Base-by-base conservation (phyloP, 2,113 vertebrate genomes). In the Corapipo altera region DNA sequence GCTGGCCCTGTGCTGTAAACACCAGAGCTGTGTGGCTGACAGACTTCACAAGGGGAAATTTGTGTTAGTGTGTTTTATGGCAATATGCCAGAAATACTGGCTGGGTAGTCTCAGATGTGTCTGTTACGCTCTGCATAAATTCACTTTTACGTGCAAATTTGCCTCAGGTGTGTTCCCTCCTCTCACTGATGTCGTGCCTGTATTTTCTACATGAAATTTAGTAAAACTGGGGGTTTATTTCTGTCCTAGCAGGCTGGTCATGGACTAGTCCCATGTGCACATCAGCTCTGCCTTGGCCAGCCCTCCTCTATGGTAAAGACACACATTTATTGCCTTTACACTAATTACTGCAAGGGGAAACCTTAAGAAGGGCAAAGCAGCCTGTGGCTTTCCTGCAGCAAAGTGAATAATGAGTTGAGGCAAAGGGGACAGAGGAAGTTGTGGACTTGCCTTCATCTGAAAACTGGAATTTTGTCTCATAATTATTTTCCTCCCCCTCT, bases 1-100 rank as follows among this genome's bases (percentile, higher is more conserved):
- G 44, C 57, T 78, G 48, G 46, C 59, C 86, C 55, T 11, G 3
- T 58, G 55, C 51, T 93, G 75, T 91, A 85, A 96, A 85, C 82
- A 70, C 15, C 58, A 49, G 83, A 85, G 85, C 44, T 95, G 88
- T 73, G 85, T 70, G 85, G 85, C 5, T 91, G 76, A 26, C 77
- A 33, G 54, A 57, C 28, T 76, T 71, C 5, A 6, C 8, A 8
- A 57, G 49, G 64, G 67, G n/a, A 88, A 73, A 71, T 59, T 33
- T 35, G 81, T 48, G 28, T 93, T 51, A 21, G 64, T 49, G 33
- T 35, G 61, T 37, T 85, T 85, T 35, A 0, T 41, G 39, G 39
- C 39, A 41, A 13, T 9, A 41, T 41, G 39, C 39, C 39, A 41
- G 39, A 41, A 87, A 85, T 59, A 32, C 39, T 12, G 30, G 5